These are phyloP conservation scores for Drosophila macrospina DNA, from an alignment of 2,888 invertebrate species.

Conservation along the genomic window DNA sequence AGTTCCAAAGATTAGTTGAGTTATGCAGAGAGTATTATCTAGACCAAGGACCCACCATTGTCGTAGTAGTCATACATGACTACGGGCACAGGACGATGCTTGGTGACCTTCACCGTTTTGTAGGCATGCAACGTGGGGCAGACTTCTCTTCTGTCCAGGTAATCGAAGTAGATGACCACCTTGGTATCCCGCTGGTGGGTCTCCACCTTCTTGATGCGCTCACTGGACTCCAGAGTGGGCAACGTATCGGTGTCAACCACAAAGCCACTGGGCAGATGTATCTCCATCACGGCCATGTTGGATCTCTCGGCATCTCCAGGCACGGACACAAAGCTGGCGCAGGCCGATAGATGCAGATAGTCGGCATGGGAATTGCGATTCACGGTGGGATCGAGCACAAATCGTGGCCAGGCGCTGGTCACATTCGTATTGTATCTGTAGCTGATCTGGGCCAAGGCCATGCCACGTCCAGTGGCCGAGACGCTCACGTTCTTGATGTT, in stretches of 20 bases:
- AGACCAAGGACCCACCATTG: slow-evolving; percentile 89
- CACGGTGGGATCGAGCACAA: slow-evolving; percentile 94
- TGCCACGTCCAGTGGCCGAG: slow-evolving; percentile 92
- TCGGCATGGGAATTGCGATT: slow-evolving; percentile 93
- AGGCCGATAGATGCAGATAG: slow-evolving; percentile 93
- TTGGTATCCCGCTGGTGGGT: slow-evolving; percentile 88
- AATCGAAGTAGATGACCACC: slow-evolving; percentile 91
- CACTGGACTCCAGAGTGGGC: slow-evolving; percentile 88
- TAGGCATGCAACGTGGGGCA: slow-evolving; percentile 95
- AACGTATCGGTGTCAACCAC: slow-evolving; percentile 92
- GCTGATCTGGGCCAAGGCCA: slow-evolving; percentile 91
- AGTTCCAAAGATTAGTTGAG: background rate
- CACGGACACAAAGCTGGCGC: slow-evolving; percentile 87
- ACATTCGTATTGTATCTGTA: slow-evolving; percentile 94
- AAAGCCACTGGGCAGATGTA: slow-evolving; percentile 95
- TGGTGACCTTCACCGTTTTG: slow-evolving; percentile 93
- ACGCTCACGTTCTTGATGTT: slow-evolving; percentile 89
- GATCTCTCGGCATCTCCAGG: slow-evolving; percentile 85
- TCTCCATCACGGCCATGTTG: slow-evolving; percentile 96
- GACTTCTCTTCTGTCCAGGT: slow-evolving; percentile 89
- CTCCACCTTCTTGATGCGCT: slow-evolving; percentile 88
- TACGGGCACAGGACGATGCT: slow-evolving; percentile 94
- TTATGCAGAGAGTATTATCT: background rate
- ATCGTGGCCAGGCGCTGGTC: slow-evolving; percentile 95
- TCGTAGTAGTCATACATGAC: slow-evolving; percentile 97